phyloP scores from a whole-genome alignment of 1,140 invertebrate genomes.

The Colletes gigas region DNA sequence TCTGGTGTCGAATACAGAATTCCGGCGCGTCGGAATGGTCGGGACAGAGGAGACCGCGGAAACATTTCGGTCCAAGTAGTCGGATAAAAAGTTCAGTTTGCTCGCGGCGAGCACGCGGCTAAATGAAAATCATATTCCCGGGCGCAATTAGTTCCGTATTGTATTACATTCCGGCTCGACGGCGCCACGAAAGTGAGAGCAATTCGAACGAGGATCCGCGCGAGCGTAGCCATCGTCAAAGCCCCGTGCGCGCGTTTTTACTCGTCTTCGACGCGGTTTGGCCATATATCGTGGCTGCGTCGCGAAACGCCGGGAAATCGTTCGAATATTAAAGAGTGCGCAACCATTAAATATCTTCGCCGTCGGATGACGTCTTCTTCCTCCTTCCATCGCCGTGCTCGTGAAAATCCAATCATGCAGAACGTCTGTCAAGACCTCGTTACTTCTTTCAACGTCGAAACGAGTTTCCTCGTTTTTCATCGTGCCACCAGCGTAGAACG shows the following conservation, averaged over 20 bases:
- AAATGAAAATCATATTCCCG: slow-evolving; percentile 22
- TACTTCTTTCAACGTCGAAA: slow-evolving; percentile 1
- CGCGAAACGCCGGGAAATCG: slow-evolving; percentile 4
- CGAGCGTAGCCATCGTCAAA: neutral
- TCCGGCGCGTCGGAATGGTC: neutral
- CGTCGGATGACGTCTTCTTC: neutral
- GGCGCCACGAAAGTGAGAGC: neutral
- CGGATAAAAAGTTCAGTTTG: too few species aligned
- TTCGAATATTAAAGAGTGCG: slow-evolving; percentile 10
- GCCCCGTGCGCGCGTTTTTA: neutral
- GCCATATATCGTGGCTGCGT: neutral
- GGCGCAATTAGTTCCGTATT: slow-evolving; percentile 34
- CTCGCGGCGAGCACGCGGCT: neutral
- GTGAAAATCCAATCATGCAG: slow-evolving; percentile 23
- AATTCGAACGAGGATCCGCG: slow-evolving; percentile 20
- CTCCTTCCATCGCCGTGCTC: too few species aligned
- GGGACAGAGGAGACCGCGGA: neutral
- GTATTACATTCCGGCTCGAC: neutral
- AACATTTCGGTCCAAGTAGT: neutral
- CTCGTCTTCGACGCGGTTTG: neutral
- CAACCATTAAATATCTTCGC: slow-evolving; percentile 15
- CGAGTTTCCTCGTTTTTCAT: slow-evolving; percentile 24
- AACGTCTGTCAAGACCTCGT: slow-evolving; percentile 17
- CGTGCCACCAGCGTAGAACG: too few species aligned
- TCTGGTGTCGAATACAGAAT: too few species aligned